A percentile compares a stretch with the other conserved stretches of the same genome.
Conservation (phyloP, 37 sponge, comb jelly and placozoan species). For the Haliclona indistincta region DNA sequence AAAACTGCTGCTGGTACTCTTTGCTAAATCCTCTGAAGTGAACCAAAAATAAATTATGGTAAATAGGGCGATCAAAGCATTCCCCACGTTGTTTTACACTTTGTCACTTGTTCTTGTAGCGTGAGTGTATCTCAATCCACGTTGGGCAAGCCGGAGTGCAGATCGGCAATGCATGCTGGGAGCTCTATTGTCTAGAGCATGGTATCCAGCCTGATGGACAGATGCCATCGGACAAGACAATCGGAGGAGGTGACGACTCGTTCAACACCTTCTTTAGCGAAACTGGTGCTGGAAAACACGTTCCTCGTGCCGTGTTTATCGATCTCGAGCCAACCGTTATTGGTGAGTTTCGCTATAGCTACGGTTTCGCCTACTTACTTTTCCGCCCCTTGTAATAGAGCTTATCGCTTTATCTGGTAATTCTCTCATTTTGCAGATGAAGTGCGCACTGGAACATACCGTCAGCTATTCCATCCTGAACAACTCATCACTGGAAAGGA, state of each 20-base stretch:
- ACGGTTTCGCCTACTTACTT: no score
- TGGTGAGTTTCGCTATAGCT: no score
- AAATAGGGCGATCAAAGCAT: no score
- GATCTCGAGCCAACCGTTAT: conserved; percentile 98
- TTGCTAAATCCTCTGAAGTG: no score
- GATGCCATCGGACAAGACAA: conserved; percentile 95
- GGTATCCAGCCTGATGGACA: conserved; percentile 97
- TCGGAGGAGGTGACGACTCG: conserved; percentile 95
- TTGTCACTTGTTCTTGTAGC: conserved; percentile 64
- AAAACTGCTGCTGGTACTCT: no score
- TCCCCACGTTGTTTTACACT: no score
- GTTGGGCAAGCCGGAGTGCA: conserved; percentile 99
- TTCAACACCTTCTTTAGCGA: conserved; percentile 98
- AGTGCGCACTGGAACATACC: conserved; percentile 83
- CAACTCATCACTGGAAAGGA: conserved; percentile 90
- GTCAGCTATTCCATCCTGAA: conserved; percentile 91
- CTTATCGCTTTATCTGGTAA: no score
- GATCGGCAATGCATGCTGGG: conserved; percentile 99
- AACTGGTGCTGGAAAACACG: conserved; percentile 93
- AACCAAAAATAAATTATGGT: no score
- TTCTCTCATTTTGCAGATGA: conserved; percentile 57
- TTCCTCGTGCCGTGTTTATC: conserved; percentile 94
- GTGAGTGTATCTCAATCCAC: conserved; percentile 95
- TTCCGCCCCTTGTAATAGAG: no score
- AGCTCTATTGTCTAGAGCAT: conserved; percentile 96